These are phyloP conservation scores for Hedychridium roseum DNA, from an alignment of 2,888 invertebrate genomes.

Conservation along the genomic window DNA sequence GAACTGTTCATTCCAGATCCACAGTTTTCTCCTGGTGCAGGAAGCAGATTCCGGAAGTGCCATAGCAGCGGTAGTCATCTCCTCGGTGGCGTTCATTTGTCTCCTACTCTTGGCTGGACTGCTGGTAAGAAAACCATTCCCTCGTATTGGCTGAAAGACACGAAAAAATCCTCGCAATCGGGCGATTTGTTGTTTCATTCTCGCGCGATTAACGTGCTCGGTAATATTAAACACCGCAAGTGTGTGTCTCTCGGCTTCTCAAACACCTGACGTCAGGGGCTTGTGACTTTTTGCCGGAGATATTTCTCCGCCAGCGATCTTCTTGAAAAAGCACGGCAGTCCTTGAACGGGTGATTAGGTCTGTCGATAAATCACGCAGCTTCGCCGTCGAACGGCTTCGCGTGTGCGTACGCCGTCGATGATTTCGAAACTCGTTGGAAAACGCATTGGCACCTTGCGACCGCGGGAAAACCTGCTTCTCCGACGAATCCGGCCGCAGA, in stretches of 20 bases:
- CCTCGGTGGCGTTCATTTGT: slow-evolving; percentile 81
- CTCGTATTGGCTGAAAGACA: neutral
- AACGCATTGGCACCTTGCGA: no score
- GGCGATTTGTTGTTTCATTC: no score
- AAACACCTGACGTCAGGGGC: no score
- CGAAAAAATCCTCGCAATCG: neutral
- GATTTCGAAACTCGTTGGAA: slow-evolving; percentile 22
- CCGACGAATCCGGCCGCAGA: no score
- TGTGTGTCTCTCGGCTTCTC: no score
- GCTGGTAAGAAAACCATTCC: slow-evolving; percentile 67
- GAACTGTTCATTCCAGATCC: slow-evolving; percentile 53
- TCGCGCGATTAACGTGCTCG: neutral
- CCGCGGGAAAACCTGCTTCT: no score
- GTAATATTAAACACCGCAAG: no score
- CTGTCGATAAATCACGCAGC: slow-evolving; percentile 18
- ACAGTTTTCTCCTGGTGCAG: slow-evolving; percentile 51
- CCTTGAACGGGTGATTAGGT: slow-evolving; percentile 32
- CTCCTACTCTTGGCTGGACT: slow-evolving; percentile 79
- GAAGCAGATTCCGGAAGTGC: slow-evolving; percentile 64
- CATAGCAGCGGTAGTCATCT: slow-evolving; percentile 82
- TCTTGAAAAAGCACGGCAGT: no score
- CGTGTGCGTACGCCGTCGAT: slow-evolving; percentile 12
- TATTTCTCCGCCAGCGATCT: no score
- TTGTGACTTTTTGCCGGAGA: no score
- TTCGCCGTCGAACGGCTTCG: slow-evolving; percentile 16